Conservation (phyloP, 2,113 vertebrate species). For the Pycnonotus jocosus region DNA sequence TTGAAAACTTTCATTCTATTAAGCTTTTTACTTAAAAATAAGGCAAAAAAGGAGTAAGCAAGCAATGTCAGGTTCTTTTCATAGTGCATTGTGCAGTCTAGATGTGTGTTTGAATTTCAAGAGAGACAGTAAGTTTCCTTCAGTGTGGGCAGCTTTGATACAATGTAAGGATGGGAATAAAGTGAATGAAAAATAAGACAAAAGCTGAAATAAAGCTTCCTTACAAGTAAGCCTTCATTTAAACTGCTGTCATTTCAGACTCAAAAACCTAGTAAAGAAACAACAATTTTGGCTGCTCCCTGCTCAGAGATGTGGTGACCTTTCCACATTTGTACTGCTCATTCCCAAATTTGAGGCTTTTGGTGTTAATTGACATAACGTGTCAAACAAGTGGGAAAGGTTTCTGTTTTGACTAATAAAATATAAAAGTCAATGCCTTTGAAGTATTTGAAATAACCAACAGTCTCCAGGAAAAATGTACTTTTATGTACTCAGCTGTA, state of each 20-base stretch:
- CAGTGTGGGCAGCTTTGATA: background rate
- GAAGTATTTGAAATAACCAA: background rate
- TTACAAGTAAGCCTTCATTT: background rate
- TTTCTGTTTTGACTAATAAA: background rate
- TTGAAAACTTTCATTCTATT: background rate
- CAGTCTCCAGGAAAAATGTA: background rate
- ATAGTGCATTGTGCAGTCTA: background rate
- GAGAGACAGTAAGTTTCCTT: background rate
- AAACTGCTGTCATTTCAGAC: background rate
- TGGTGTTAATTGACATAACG: background rate
- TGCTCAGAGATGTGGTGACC: background rate
- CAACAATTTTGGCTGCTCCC: background rate
- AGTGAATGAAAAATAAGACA: background rate
- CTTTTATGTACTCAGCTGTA: background rate
- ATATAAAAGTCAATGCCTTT: background rate
- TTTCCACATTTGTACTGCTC: background rate
- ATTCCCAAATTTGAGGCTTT: background rate
- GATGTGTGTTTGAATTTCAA: background rate
- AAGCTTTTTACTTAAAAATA: background rate
- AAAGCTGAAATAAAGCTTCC: background rate
- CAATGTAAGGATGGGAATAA: background rate
- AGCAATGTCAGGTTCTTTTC: background rate
- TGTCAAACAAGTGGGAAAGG: background rate
- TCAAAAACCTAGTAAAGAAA: background rate
- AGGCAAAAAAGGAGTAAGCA: background rate